These are phyloP conservation scores for Erebia epiphron DNA, from an alignment of 2,888 invertebrate species.

Conservation along the genomic window DNA sequence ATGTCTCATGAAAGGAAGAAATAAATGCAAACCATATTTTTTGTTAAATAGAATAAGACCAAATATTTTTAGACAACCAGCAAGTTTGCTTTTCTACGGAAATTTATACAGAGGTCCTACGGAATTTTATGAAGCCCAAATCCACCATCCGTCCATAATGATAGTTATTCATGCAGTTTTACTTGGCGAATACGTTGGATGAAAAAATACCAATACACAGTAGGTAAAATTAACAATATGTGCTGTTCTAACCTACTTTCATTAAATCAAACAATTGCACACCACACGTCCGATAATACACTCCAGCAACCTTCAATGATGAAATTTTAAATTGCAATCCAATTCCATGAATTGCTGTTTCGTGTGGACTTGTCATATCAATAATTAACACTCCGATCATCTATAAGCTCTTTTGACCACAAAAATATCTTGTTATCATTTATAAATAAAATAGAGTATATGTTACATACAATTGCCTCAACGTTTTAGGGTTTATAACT, in stretches of 20 bases:
- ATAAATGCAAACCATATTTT: background rate
- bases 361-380: conserved; percentile 19
- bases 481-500: too few relatives aligned
- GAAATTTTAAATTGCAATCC: conserved; percentile 28
- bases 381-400: conserved; percentile 16
- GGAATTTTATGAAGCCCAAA: too few relatives aligned
- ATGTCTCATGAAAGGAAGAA: background rate
- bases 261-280: conserved; percentile 18
- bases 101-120: too few relatives aligned
- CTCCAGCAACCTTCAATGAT: conserved; percentile 9
- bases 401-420: background rate
- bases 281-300: conserved; percentile 5
- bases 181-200: too few relatives aligned
- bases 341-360: conserved; percentile 22
- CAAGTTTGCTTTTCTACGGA: too few relatives aligned
- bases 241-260: background rate
- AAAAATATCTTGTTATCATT: too few relatives aligned
- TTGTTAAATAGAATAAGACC: background rate
- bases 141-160: too few relatives aligned
- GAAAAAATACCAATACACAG: background rate
- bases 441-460: too few relatives aligned
- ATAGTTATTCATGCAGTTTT: too few relatives aligned
- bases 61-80: too few relatives aligned
- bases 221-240: background rate
- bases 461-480: too few relatives aligned